Base-by-base conservation (phyloP, 2,797 vertebrate genomes). In the Anguilla pacifica region DNA sequence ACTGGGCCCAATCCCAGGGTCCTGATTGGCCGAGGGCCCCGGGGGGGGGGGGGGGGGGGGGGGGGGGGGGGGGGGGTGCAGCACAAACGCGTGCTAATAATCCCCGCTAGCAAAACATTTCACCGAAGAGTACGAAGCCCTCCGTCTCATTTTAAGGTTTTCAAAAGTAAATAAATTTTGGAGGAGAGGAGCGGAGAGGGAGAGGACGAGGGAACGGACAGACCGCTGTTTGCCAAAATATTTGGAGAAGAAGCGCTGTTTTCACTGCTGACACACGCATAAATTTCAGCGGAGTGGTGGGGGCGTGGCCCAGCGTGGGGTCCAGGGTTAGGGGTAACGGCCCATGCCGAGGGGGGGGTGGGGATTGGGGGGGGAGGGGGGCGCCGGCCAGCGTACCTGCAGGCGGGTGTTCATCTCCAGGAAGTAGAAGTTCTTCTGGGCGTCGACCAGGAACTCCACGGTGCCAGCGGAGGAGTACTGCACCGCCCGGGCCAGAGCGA, bases 371-470 rank as follows among this genome's bases (percentile, higher is more conserved):
- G 7, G 2, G 2, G 6, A 79, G 87, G 86, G 86, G 51, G 67
- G 85, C 86, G 86, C 82, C 85, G 72, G 70, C 70, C 74, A 84
- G 85, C 92, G 88, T 93, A 99, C 98, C 98, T 99, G 99, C 64
- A 99, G 96, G 88, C 99, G 97, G 3, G 99, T 99, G 95, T 99
- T 99, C 99, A 99, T 99, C 96, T 99, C 99, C 89, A 99, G 96
- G 93, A 99, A 99, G 94, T 97, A 99, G 92, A 99, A 99, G 94
- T 98, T 98, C 94, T 97, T 99, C 86, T 93, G 94, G 0, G 98
- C 98, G 90, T 99, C 98, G 87, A 99, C 97, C 90, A 99, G 97
- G 92, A 99, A 99, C 96, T 99, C 99, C 86, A 99, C 98, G 0
- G 99, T 99, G 86, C 99, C 99, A 19, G 98, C 99, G 89, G 99